Evolutionary conservation across 2,888 invertebrate species (phyloP).

Genomic region (Asteroscopus sphinx): DNA sequence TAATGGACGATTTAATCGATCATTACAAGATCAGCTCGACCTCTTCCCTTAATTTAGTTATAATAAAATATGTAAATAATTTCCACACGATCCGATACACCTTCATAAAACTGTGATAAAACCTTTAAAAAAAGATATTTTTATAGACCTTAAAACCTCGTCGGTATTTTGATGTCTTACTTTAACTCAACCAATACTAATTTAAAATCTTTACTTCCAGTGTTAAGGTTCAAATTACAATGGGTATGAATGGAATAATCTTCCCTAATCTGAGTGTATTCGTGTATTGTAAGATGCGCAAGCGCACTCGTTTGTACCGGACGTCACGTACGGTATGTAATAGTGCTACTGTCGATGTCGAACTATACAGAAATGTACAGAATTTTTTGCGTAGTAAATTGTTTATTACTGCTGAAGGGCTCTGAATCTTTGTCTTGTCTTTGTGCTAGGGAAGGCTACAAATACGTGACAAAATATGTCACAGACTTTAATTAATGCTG

Average conservation of each 20-base stretch:
- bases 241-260: not conserved
- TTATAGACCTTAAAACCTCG: constrained; percentile 49
- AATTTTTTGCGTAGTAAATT: not conserved
- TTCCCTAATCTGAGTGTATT: constrained; percentile 14
- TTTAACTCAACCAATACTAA: not conserved
- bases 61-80: constrained; percentile 14
- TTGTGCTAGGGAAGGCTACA: too few species aligned
- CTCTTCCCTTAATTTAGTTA: not conserved
- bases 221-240: constrained; percentile 9
- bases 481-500: too few species aligned
- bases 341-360: not conserved
- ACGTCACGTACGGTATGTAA: constrained; percentile 53
- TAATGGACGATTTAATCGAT: too few species aligned
- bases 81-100: constrained; percentile 32
- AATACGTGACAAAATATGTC: too few species aligned
- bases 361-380: constrained; percentile 8
- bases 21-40: too few species aligned
- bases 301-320: constrained; percentile 31
- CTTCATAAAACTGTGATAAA: constrained; percentile 50
- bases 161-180: constrained; percentile 50
- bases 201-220: not conserved
- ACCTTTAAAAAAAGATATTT: constrained; percentile 48
- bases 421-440: too few species aligned
- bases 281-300: constrained; percentile 17
- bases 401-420: too few species aligned